These are phyloP conservation scores for Hylomyscus alleni DNA, from an alignment of 2,797 vertebrate species.

Conservation along the genomic window DNA sequence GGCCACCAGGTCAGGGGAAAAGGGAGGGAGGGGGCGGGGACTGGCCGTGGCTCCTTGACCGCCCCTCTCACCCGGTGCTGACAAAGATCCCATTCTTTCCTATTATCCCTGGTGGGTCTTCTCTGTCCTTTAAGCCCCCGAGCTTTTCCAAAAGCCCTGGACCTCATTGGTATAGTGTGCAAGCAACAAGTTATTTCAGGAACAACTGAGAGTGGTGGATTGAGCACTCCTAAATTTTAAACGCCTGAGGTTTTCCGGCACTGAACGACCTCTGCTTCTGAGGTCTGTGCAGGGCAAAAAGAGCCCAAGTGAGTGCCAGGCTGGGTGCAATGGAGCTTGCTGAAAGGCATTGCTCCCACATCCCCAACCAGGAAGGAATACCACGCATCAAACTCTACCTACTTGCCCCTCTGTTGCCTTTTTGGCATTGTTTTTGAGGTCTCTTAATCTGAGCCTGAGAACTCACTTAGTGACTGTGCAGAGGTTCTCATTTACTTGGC, in stretches of 20 bases:
- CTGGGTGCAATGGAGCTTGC: background rate
- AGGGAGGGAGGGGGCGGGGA: background rate
- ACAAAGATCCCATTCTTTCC: slow-evolving; percentile 44
- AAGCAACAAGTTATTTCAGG: background rate
- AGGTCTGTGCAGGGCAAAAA: slow-evolving; percentile 15
- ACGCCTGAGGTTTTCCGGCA: background rate
- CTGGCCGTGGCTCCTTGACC: slow-evolving; percentile 7
- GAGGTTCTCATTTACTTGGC: background rate
- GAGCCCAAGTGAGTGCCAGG: background rate
- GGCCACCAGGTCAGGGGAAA: background rate
- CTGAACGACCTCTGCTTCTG: background rate
- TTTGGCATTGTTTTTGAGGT: background rate
- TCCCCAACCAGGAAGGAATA: background rate
- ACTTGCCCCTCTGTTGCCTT: background rate
- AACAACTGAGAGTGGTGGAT: slow-evolving; percentile 83
- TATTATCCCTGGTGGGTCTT: slow-evolving; percentile 6
- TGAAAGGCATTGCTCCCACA: background rate
- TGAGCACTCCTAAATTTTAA: slow-evolving; percentile 80
- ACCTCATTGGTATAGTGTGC: slow-evolving; percentile 66
- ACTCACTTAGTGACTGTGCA: background rate
- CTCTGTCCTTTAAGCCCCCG: slow-evolving; percentile 43
- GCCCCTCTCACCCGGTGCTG: background rate
- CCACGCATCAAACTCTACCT: background rate
- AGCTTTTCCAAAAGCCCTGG: slow-evolving; percentile 75
- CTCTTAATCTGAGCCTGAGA: background rate